Base-by-base conservation (phyloP, 2,888 invertebrate species). In the Endotricha flammealis region DNA sequence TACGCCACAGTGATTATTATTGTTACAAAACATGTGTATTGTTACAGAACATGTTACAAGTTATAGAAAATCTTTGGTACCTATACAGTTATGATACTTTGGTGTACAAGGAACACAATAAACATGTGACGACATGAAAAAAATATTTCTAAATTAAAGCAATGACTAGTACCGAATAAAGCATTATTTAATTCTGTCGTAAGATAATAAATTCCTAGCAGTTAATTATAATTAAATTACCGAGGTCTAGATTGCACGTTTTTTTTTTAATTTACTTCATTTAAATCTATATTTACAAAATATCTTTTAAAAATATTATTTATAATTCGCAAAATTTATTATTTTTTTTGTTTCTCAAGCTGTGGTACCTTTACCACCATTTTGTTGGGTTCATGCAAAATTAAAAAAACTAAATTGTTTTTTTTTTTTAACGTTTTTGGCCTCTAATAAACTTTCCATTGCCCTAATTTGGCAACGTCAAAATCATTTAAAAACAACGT, bases 211-310 rank as follows among this genome's bases (percentile, higher is more conserved):
- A 71, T 75, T 71, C 72, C 72, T 81, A 82, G 66, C 66, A 70
- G 57, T 73, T 67, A 68, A 53, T 54, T 64, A 63, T 57, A 55
- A 49, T 56, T 61, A 53, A 46, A 67, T 71, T 69, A 79, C 51
- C 64, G 67, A 81, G 50, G 55, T 70, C 79, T 82, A 85, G 66
- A 85, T 85, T 85, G 83, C 85, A 85, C 83, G 57, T 81, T 77
- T 74, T 44, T 47, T 81, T 77, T 74, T 59, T 55, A 47, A 43
- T 46, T 60, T 56, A 50, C 46, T 62, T 65, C 64, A 51, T 56
- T 57, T 64, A 64, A 54, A 48, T 46, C 75, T 82, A 83, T 83
- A 83, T 85, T 73, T 83, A 85, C 85, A 85, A 75, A 77, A 80
- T 80, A 74, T 75, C 55, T 67, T 80, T 85, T 80, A 71, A 77